Evolutionary conservation across 2,797 vertebrate genomes (phyloP).

Genomic region (Sternotherus odoratus): DNA sequence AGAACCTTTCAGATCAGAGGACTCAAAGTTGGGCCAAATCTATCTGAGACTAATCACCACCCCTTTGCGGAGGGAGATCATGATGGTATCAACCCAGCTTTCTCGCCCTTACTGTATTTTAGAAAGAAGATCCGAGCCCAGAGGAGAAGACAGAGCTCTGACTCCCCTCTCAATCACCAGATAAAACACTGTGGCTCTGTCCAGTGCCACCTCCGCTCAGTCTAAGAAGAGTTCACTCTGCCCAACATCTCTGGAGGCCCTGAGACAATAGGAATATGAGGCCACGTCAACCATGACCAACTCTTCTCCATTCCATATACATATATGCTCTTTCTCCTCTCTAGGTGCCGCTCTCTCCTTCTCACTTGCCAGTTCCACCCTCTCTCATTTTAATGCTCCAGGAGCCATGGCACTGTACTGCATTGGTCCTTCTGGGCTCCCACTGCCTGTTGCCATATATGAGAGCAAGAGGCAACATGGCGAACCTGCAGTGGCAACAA

Average conservation of each 20-base stretch:
- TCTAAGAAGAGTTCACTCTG: not conserved
- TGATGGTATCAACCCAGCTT: not conserved
- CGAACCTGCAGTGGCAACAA: not conserved
- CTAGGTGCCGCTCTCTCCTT: not conserved
- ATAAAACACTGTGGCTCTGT: not conserved
- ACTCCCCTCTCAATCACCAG: slow-evolving; percentile 27
- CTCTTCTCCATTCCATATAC: not conserved
- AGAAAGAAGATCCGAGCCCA: slow-evolving; percentile 66
- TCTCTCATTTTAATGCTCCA: not conserved
- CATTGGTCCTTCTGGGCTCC: not conserved
- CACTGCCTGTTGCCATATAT: not conserved
- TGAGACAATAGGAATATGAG: not conserved
- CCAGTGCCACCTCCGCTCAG: not conserved
- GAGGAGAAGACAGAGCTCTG: slow-evolving; percentile 78
- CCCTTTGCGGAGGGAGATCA: not conserved
- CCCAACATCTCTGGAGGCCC: not conserved
- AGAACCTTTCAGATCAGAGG: not conserved
- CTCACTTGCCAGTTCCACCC: not conserved
- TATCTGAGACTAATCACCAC: not conserved
- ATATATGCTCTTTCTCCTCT: not conserved
- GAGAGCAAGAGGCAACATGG: not conserved
- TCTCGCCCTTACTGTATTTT: slow-evolving; percentile 59
- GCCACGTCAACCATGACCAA: not conserved
- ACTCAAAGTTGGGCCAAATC: not conserved
- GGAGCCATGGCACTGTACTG: not conserved